Base-by-base conservation (phyloP, 2,797 vertebrate genomes). In the Enteromius unitaeniatus region DNA sequence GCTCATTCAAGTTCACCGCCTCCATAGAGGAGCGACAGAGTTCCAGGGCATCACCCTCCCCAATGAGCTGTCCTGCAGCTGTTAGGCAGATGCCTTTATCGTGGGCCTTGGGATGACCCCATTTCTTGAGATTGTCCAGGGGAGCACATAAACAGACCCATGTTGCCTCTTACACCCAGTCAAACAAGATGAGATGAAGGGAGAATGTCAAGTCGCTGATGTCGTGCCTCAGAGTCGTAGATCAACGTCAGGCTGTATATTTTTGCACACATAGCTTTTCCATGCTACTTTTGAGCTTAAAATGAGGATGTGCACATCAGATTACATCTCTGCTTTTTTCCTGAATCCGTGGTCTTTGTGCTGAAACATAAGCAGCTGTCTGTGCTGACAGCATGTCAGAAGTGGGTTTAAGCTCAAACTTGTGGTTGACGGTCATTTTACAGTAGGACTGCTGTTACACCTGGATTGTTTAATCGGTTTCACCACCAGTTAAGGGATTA, bases 1-100 rank as follows among this genome's bases (percentile, higher is more conserved):
- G 15, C 49, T 89, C 88, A 88, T 92, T 90, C 86, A 91, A 90
- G 86, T 87, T 90, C 85, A 68, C 83, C 86, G 86, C 88, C 85
- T 85, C 79, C 69, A 85, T 85, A 83, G 60, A 65, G 51, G 28
- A 83, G 69, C 72, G 84, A 4, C 2, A 58, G 74, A 83, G 86
- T 77, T 87, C 37, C 70, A 77, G 72, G 70, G 79, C 76, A 80
- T 34, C 14, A 23, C 60, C 60, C 23, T 6, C 19, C 79, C 15
- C 86, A 65, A 60, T 84, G 86, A 92, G 87, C 79, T 74, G 76
- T 86, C 86, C 69, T 78, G 65, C 89, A 90, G 87, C 82, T 69
- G 77, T 84, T 82, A 87, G 86, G 84, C 88, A 88, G 88, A 90
- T 88, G 84, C 60, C 77, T 81, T 37, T 69, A 80, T 75, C 73